Evolutionary conservation across 2,888 invertebrate species (phyloP).

Genomic region (Panzeria rudis): DNA sequence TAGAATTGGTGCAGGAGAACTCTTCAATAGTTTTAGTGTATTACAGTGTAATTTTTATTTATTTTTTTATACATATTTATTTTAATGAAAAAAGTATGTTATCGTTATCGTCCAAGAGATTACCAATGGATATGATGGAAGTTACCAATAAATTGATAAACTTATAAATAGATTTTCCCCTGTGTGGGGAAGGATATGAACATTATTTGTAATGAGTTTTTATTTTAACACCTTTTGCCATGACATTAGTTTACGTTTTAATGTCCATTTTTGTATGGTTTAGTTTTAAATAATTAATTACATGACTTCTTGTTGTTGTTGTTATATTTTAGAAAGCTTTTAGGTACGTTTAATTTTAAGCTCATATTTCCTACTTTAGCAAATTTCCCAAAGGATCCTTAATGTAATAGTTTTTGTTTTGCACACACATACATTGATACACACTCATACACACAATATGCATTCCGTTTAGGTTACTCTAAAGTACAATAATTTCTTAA

Average conservation of each 20-base stretch:
- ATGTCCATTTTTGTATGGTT: background rate
- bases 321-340: constrained; percentile 1
- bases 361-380: constrained; percentile 49
- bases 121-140: too few species aligned
- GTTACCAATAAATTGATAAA: too few species aligned
- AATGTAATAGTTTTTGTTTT: constrained; percentile 16
- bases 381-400: constrained; percentile 63
- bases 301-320: constrained; percentile 1
- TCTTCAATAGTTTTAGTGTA: too few species aligned
- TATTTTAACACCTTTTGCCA: constrained; percentile 34
- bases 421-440: constrained; percentile 1
- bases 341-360: background rate
- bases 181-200: too few species aligned
- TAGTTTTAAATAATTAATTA: constrained; percentile 54
- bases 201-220: background rate
- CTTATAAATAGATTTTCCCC: too few species aligned
- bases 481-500: constrained; percentile 61
- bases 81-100: too few species aligned
- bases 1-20: too few species aligned
- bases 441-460: constrained; percentile 11
- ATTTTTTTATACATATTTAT: too few species aligned
- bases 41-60: too few species aligned
- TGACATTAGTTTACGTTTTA: constrained; percentile 16
- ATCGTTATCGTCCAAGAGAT: too few species aligned
- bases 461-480: constrained; percentile 52